Evolutionary conservation across 2,113 vertebrate species (phyloP), one percentile per base, ranked within the genome.

Genomic region (Oryzias melastigma): DNA sequence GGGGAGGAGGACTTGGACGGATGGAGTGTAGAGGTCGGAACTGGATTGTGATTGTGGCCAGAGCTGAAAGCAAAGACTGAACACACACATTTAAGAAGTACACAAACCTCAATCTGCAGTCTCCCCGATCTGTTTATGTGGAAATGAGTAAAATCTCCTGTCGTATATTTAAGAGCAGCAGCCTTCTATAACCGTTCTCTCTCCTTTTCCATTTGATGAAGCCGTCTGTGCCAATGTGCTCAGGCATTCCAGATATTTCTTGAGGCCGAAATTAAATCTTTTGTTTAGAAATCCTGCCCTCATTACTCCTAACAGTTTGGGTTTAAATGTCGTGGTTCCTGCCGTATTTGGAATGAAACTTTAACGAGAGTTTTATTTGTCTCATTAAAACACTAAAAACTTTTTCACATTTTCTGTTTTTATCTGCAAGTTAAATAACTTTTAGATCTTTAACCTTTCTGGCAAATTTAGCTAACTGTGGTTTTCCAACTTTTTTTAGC

Each of bases 201-300:
- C 35, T n/a, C 29, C 45, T 52, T 52, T 65, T 66, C 65, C 25
- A 49, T 82, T 72, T 77, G 10, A 35, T 12, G 10, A 8, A 35
- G 35, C 35, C 2, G 35, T 35, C 8, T 35, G 35, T 35, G 35
- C 35, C 35, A 35, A 35, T 35, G 35, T 35, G 8, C 35, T 35
- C 35, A 12, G 35, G 35, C 35, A 35, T 48, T 77, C 81, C 74
- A 83, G 81, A 74, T 81, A 85, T 78, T 83, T 85, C 80, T 85
- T 83, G 76, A 78, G 74, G 74, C 82, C 85, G 82, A 83, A 89
- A 77, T 75, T 45, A 71, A 74, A 85, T 65, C 70, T 71, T 62
- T 42, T 86, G 69, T 87, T 84, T 82, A 75, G 67, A 72, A 70
- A 40, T 64, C 22, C 75, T 60, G 18, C 49, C 13, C 5, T 62